Evolutionary conservation across 2,797 vertebrate genomes (phyloP).

Genomic region (Poecilia gillii): DNA sequence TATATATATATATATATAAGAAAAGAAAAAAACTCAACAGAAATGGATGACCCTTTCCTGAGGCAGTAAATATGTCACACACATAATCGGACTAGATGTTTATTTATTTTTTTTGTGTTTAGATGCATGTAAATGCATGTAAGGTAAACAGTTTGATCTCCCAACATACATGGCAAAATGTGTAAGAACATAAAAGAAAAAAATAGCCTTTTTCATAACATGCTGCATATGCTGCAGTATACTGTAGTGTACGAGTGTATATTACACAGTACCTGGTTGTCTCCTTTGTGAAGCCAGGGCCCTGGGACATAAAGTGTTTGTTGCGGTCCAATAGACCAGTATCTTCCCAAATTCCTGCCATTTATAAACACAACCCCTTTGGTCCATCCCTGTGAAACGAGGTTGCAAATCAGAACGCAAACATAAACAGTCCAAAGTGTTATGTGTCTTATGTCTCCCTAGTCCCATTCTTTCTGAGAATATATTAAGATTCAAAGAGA

Average conservation of each 20-base stretch:
- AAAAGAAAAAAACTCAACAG: neutral
- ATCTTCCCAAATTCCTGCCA: conserved; percentile 88
- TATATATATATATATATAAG: neutral
- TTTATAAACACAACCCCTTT: conserved; percentile 93
- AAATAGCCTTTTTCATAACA: neutral
- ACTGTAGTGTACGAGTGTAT: neutral
- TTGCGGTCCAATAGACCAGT: conserved; percentile 91
- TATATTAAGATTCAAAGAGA: neutral
- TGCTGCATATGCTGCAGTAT: neutral
- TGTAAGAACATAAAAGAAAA: neutral
- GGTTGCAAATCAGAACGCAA: neutral
- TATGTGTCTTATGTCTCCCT: neutral
- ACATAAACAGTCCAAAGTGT: neutral
- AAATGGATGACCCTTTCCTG: neutral
- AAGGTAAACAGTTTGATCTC: neutral
- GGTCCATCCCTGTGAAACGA: conserved; percentile 85
- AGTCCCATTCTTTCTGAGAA: neutral
- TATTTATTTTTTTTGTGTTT: neutral
- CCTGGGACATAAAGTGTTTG: conserved; percentile 90
- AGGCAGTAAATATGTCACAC: neutral
- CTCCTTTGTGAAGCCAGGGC: conserved; percentile 85
- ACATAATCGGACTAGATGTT: neutral
- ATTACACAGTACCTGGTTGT: conserved; percentile 84
- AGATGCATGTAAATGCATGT: neutral
- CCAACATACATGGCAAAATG: neutral